Percentiles rank a stretch among this genome's conserved stretches.
phyloP scores from a whole-genome alignment of 2,888 invertebrate genomes.

The Brachynemurus nebulosus region DNA sequence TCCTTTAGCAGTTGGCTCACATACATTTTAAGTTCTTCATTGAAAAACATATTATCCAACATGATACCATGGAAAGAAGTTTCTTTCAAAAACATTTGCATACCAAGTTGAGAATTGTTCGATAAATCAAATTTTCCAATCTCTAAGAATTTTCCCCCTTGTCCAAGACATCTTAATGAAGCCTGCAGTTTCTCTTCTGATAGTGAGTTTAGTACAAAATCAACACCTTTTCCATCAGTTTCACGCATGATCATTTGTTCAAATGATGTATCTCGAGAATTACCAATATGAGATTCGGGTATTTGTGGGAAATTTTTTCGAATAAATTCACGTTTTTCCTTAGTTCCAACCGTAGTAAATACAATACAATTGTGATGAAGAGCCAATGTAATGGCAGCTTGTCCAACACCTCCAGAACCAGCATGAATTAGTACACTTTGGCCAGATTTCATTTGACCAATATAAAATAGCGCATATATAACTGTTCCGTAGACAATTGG shows the following conservation, averaged over 20 bases:
- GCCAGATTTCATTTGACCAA: constrained; percentile 23
- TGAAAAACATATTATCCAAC: constrained; percentile 51
- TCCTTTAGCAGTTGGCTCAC: constrained; percentile 39
- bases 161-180: constrained; percentile 44
- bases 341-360: constrained; percentile 46
- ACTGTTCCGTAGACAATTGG: constrained; percentile 45
- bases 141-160: constrained; percentile 59
- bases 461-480: constrained; percentile 30
- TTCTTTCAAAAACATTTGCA: constrained; percentile 56
- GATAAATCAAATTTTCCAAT: constrained; percentile 77
- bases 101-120: constrained; percentile 44
- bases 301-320: constrained; percentile 35
- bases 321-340: constrained; percentile 37
- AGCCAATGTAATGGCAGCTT: constrained; percentile 54
- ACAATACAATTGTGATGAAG: constrained; percentile 40
- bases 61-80: constrained; percentile 65
- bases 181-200: constrained; percentile 81
- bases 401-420: constrained; percentile 52
- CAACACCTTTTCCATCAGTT: constrained; percentile 79
- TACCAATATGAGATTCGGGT: constrained; percentile 54
- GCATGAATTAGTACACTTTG: constrained; percentile 37
- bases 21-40: constrained; percentile 33
- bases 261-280: constrained; percentile 76
- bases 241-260: constrained; percentile 67
- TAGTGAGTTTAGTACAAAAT: constrained; percentile 81